Evolutionary conservation across 1,140 invertebrate genomes (phyloP).

Genomic region (Druon quercuslanigerum): DNA sequence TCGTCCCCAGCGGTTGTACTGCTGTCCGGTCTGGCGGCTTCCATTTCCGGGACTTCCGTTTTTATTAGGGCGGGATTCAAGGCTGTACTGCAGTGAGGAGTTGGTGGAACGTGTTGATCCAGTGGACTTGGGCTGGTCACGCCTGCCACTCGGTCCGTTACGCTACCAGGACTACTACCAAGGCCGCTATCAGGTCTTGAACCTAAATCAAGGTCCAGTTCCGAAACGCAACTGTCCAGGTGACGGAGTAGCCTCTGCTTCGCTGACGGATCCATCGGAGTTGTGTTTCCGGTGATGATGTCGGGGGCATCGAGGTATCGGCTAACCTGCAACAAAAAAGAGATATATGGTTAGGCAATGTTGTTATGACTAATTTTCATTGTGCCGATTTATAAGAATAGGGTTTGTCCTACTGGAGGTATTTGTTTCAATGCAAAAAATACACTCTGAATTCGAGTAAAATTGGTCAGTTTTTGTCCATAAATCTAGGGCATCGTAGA

Average conservation of each 20-base stretch:
- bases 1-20: constrained; percentile 71
- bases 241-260: constrained; percentile 83
- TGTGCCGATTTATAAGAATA: too few species aligned
- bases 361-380: too few species aligned
- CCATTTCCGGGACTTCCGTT: constrained; percentile 68
- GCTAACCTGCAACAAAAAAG: constrained; percentile 70
- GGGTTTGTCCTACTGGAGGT: too few species aligned
- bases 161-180: constrained; percentile 71
- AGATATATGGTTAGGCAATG: not conserved
- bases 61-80: constrained; percentile 66
- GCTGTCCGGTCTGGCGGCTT: constrained; percentile 68
- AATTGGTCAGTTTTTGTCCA: too few species aligned
- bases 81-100: constrained; percentile 65
- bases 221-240: constrained; percentile 82
- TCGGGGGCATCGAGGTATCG: constrained; percentile 81
- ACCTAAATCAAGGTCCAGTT: constrained; percentile 82
- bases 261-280: constrained; percentile 80
- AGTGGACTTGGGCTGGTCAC: constrained; percentile 64
- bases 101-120: constrained; percentile 63
- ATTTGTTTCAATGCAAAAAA: too few species aligned
- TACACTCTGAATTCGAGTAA: too few species aligned
- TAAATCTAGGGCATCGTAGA: too few species aligned
- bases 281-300: constrained; percentile 79
- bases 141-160: constrained; percentile 69
- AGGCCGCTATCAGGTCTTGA: constrained; percentile 73